Percentiles rank a stretch among this genome's conserved stretches.
phyloP scores from a whole-genome alignment of 2,797 vertebrate species.

The Channallabes apus region DNA sequence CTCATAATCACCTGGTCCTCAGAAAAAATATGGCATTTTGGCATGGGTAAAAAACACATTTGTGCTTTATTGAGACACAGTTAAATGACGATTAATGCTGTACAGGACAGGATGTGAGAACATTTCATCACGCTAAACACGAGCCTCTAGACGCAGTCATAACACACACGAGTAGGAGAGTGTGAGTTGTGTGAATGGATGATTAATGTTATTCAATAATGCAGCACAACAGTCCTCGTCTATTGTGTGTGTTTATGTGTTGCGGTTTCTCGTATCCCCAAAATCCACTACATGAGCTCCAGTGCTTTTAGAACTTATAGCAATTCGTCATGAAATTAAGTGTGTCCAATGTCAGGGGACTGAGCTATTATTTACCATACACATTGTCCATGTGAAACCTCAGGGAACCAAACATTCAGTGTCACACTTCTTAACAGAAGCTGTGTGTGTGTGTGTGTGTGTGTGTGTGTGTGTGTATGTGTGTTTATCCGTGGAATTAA shows the following conservation, averaged over 20 bases:
- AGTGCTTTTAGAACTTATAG: background rate
- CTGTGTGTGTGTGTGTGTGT: background rate
- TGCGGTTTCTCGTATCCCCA: background rate
- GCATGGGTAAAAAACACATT: background rate
- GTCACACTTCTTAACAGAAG: background rate
- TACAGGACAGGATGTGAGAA: slow-evolving; percentile 11
- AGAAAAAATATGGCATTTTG: background rate
- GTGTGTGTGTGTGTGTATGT: too few relatives aligned
- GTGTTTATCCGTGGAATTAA: background rate
- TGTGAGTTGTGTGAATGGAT: background rate
- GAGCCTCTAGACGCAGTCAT: slow-evolving; percentile 23
- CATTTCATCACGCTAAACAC: slow-evolving; percentile 5
- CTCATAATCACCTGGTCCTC: background rate
- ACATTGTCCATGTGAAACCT: background rate
- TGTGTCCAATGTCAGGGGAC: slow-evolving; percentile 1
- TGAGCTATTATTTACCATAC: background rate
- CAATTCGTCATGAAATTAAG: background rate
- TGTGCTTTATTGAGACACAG: background rate
- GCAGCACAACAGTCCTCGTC: background rate
- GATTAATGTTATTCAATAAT: background rate
- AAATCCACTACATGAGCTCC: background rate
- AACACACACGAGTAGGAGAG: background rate
- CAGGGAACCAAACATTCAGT: background rate
- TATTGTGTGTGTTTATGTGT: background rate
- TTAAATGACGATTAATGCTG: slow-evolving; percentile 22